These are phyloP conservation scores for Parazoanthus darwini DNA, from an alignment of 92 coral and sea anemone species.

Conservation along the genomic window DNA sequence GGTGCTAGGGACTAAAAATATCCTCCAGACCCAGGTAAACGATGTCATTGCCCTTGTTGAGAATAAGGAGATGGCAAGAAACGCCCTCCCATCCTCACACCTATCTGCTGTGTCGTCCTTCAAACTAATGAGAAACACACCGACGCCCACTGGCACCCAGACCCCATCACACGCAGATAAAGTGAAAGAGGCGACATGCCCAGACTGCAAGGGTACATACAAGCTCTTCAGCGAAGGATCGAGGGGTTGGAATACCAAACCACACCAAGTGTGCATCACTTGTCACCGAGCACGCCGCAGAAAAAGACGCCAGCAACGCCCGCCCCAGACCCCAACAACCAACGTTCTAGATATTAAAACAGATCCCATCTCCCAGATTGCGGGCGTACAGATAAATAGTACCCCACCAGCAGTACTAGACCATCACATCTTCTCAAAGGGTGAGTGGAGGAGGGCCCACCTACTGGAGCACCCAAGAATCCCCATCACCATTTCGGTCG, in stretches of 20 bases:
- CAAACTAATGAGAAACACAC: no score
- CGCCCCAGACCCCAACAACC: slow-evolving; percentile 30
- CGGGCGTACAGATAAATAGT: slow-evolving; percentile 18
- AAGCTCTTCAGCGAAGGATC: slow-evolving; percentile 63
- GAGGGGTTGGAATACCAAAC: slow-evolving; percentile 66
- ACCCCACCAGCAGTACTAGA: neutral
- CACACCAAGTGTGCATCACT: slow-evolving; percentile 51
- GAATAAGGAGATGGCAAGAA: slow-evolving; percentile 68
- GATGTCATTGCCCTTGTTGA: slow-evolving; percentile 62
- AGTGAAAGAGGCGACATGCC: slow-evolving; percentile 54
- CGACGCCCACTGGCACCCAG: slow-evolving; percentile 1
- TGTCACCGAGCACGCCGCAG: slow-evolving; percentile 56
- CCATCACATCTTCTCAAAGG: slow-evolving; percentile 6
- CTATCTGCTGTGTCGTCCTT: slow-evolving; percentile 58
- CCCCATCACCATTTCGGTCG: neutral
- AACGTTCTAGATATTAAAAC: slow-evolving; percentile 40
- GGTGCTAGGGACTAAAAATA: slow-evolving; percentile 35
- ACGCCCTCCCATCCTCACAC: slow-evolving; percentile 64
- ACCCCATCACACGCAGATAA: slow-evolving; percentile 45
- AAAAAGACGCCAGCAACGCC: slow-evolving; percentile 27
- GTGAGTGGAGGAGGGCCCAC: neutral
- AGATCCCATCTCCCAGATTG: slow-evolving; percentile 56
- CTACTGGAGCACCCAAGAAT: slow-evolving; percentile 29
- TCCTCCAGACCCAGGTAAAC: slow-evolving; percentile 49
- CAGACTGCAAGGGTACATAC: slow-evolving; percentile 40